Evolutionary conservation across 2,113 vertebrate genomes (phyloP).

Genomic region (Arizona elegans): DNA sequence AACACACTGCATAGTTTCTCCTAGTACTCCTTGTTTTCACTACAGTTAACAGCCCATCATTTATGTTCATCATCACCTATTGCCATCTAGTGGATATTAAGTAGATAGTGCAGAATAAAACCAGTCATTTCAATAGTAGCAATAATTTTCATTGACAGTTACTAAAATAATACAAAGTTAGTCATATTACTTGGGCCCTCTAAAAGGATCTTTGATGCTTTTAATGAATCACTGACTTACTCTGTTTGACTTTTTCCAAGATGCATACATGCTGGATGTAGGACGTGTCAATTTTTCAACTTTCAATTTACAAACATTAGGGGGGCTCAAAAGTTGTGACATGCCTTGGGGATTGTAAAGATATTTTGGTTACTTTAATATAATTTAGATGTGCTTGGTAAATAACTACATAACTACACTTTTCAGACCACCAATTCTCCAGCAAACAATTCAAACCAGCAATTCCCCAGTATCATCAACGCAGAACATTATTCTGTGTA

Average conservation of each 20-base stretch:
- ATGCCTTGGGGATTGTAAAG: too few relatives aligned
- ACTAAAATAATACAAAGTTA: not conserved
- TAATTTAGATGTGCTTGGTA: too few relatives aligned
- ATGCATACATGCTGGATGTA: not conserved
- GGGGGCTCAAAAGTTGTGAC: too few relatives aligned
- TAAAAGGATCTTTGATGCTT: not conserved
- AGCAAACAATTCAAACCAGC: too few relatives aligned
- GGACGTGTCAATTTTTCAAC: too few relatives aligned
- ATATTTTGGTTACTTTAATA: too few relatives aligned
- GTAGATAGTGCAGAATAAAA: not conserved
- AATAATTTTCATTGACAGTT: not conserved
- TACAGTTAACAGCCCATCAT: not conserved
- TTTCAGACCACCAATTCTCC: too few relatives aligned
- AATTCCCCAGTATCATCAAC: too few relatives aligned
- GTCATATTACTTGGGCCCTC: not conserved
- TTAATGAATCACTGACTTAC: not conserved
- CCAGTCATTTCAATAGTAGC: too few relatives aligned
- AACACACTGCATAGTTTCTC: not conserved
- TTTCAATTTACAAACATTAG: too few relatives aligned
- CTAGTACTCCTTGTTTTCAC: not conserved
- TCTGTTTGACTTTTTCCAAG: not conserved
- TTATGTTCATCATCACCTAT: not conserved
- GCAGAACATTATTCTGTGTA: too few relatives aligned
- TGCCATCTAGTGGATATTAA: constrained; percentile 12
- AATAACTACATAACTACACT: too few relatives aligned